Evolutionary conservation across 2,797 vertebrate species (phyloP).

Genomic region (Rhyacichthys aspro): DNA sequence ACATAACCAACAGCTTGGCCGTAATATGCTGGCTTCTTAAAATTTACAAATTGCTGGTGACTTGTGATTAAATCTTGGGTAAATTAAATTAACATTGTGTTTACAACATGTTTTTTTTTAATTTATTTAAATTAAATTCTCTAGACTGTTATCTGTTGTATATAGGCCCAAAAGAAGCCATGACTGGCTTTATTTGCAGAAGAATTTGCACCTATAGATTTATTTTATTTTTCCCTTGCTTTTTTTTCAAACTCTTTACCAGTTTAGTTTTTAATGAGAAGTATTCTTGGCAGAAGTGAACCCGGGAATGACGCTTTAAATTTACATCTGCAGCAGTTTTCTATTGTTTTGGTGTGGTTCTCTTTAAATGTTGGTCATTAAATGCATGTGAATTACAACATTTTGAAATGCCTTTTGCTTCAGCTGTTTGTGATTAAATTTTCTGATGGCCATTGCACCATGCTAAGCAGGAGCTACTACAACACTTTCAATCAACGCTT

Average conservation of each 20-base stretch:
- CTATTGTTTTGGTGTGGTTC: slow-evolving; percentile 24
- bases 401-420: slow-evolving; percentile 31
- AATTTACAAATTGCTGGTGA: not conserved
- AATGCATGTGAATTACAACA: slow-evolving; percentile 36
- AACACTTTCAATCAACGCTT: slow-evolving; percentile 25
- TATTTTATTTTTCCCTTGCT: too few species aligned
- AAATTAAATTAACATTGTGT: too few species aligned
- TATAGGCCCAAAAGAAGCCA: too few species aligned
- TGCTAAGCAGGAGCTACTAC: slow-evolving; percentile 42
- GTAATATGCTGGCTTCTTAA: not conserved
- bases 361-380: slow-evolving; percentile 15
- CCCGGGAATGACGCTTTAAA: slow-evolving; percentile 46
- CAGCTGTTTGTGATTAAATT: slow-evolving; percentile 11
- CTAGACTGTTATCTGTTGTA: not conserved
- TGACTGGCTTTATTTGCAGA: too few species aligned
- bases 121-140: too few species aligned
- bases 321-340: slow-evolving; percentile 20
- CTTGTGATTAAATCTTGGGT: not conserved
- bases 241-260: too few species aligned
- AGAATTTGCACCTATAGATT: too few species aligned
- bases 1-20: accelerated
- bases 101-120: not conserved
- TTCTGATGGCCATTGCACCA: slow-evolving; percentile 18
- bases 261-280: slow-evolving; percentile 52
- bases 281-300: slow-evolving; percentile 54